A percentile compares a stretch with the other conserved stretches of the same genome.
Evolutionary conservation across 2,888 invertebrate genomes (phyloP).

Genomic region (Catocala nupta): DNA sequence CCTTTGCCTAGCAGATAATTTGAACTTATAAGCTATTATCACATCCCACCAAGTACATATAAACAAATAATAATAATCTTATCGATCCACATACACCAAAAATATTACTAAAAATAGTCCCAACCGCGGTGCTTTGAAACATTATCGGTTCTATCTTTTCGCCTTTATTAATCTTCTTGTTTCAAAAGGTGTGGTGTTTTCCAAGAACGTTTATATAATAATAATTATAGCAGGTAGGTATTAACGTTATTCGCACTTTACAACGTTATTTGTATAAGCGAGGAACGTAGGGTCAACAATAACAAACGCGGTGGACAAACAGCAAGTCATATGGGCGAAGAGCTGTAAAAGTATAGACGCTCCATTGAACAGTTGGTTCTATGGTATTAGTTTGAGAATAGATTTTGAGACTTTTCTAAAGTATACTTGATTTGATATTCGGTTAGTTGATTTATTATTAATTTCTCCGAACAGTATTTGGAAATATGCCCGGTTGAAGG

Average conservation of each 20-base stretch:
- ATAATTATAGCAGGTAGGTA: slow-evolving; percentile 47
- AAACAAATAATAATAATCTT: too few species aligned
- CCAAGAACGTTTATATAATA: slow-evolving; percentile 44
- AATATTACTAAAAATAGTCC: neutral
- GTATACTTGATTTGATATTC: too few species aligned
- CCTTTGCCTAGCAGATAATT: too few species aligned
- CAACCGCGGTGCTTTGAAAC: neutral
- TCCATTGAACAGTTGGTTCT: slow-evolving; percentile 23
- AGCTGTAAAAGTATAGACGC: slow-evolving; percentile 54
- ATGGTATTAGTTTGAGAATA: too few species aligned
- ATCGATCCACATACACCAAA: too few species aligned
- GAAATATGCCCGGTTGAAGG: too few species aligned
- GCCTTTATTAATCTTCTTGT: slow-evolving; percentile 26
- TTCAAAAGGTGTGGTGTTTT: slow-evolving; percentile 22
- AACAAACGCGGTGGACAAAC: slow-evolving; percentile 70
- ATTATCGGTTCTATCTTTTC: slow-evolving; percentile 6
- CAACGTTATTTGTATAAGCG: slow-evolving; percentile 75
- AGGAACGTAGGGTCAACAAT: slow-evolving; percentile 69
- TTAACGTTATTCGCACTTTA: slow-evolving; percentile 72
- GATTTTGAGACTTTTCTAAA: too few species aligned
- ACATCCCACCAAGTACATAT: too few species aligned
- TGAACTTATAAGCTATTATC: too few species aligned
- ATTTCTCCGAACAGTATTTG: too few species aligned
- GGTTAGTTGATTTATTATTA: too few species aligned
- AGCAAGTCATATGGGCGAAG: slow-evolving; percentile 81